Percentiles rank a stretch among this genome's conserved stretches.
Evolutionary conservation across 2,113 vertebrate genomes (phyloP).

Genomic region (Phocoena phocoena): DNA sequence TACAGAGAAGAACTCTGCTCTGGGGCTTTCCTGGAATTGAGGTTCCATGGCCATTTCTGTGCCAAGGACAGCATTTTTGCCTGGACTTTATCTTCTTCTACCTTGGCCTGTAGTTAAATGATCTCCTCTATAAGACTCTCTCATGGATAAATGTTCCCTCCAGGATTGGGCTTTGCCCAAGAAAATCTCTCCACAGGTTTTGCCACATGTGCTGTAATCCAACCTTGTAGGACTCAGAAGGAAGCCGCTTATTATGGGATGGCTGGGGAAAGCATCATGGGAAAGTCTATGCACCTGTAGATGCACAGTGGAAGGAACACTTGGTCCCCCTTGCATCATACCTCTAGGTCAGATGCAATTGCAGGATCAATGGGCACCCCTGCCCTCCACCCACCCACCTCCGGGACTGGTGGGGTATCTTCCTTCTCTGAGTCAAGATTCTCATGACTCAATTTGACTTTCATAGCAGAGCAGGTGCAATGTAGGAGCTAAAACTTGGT

Average conservation of each 20-base stretch:
- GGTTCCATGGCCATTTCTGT: not conserved
- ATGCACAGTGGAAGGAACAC: not conserved
- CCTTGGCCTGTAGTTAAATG: not conserved
- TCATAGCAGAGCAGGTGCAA: not conserved
- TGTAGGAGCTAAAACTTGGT: not conserved
- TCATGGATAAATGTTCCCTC: not conserved
- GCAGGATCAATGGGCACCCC: not conserved
- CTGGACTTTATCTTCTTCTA: not conserved
- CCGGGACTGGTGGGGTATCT: not conserved
- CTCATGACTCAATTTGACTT: not conserved
- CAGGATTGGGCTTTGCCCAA: not conserved
- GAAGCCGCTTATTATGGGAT: not conserved
- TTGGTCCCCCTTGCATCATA: not conserved
- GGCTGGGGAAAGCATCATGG: not conserved
- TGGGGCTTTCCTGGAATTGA: slow-evolving; percentile 45
- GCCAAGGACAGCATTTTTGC: not conserved
- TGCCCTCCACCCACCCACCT: not conserved
- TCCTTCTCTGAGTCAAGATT: not conserved
- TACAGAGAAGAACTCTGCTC: not conserved
- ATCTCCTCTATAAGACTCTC: not conserved
- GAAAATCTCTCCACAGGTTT: not conserved
- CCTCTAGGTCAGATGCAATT: not conserved
- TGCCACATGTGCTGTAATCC: not conserved
- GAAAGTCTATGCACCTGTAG: not conserved
- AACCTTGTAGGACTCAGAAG: not conserved